A percentile compares a stretch with the other conserved stretches of the same genome.
These are phyloP conservation scores for Megalopta genalis DNA, from an alignment of 1,140 invertebrate species.

Conservation along the genomic window DNA sequence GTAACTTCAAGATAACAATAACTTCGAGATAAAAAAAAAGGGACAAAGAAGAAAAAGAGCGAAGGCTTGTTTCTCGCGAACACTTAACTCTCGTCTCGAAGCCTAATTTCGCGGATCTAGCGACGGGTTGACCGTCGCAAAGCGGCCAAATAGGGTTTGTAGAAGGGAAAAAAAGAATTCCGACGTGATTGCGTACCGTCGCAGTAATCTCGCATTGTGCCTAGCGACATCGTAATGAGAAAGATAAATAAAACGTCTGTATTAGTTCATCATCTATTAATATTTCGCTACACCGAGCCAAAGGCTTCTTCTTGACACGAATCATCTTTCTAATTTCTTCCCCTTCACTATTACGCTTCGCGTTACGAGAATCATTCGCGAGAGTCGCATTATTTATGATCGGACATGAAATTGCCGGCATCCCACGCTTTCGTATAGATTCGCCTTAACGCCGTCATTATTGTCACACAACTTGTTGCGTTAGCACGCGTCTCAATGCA, in stretches of 20 bases:
- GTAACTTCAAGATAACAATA: too few relatives aligned
- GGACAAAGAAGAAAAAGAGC: too few relatives aligned
- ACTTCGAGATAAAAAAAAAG: too few relatives aligned
- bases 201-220: neutral
- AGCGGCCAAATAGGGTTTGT: neutral
- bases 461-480: slow-evolving; percentile 33
- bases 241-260: neutral
- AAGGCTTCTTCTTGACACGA: slow-evolving; percentile 20
- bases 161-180: neutral
- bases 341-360: slow-evolving; percentile 23
- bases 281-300: slow-evolving; percentile 1
- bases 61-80: too few relatives aligned
- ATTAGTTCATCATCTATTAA: slow-evolving; percentile 43
- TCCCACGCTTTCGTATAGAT: slow-evolving; percentile 30
- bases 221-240: neutral
- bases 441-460: slow-evolving; percentile 21
- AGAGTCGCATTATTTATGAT: slow-evolving; percentile 46
- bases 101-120: too few relatives aligned
- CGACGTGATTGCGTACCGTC: neutral
- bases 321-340: slow-evolving; percentile 45
- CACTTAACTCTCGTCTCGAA: too few relatives aligned
- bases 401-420: slow-evolving; percentile 40
- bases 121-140: neutral
- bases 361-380: slow-evolving; percentile 17
- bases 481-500: neutral